Evolutionary conservation across 2,113 vertebrate genomes (phyloP).

Genomic region (Passer montanus): DNA sequence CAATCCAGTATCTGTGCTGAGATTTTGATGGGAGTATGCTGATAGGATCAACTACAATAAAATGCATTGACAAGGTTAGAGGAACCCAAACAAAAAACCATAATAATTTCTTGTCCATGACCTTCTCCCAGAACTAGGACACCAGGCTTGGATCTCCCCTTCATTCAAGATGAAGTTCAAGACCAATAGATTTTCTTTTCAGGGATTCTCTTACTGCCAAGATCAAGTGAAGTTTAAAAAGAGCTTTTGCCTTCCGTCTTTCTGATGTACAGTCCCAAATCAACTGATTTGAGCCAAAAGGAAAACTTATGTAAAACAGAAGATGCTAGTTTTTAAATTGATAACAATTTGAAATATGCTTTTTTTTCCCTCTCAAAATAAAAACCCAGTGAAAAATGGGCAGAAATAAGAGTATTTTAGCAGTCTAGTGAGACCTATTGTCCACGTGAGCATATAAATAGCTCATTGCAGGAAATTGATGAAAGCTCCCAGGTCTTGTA

Average conservation of each 20-base stretch:
- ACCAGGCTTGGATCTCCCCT: rapidly evolving
- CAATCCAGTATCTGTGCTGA: neutral
- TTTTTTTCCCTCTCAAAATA: neutral
- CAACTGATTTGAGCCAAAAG: neutral
- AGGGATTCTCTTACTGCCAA: neutral
- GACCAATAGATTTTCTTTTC: neutral
- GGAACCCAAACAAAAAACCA: rapidly evolving
- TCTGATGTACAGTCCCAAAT: neutral
- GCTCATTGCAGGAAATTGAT: slow-evolving; percentile 21
- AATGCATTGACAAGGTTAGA: neutral
- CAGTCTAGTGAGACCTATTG: neutral
- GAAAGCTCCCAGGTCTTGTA: neutral
- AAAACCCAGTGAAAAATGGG: neutral
- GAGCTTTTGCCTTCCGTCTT: neutral
- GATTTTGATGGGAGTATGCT: neutral
- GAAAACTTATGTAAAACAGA: neutral
- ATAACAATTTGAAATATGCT: neutral
- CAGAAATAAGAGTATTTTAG: neutral
- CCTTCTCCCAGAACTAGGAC: neutral
- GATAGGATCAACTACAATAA: neutral
- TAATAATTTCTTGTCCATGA: neutral
- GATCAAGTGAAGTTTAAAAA: neutral
- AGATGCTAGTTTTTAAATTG: neutral
- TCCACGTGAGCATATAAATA: neutral
- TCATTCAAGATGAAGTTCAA: neutral